Evolutionary conservation across 2,113 vertebrate species (phyloP), one percentile per base, ranked within the genome.

Genomic region (Cisticola juncidis): DNA sequence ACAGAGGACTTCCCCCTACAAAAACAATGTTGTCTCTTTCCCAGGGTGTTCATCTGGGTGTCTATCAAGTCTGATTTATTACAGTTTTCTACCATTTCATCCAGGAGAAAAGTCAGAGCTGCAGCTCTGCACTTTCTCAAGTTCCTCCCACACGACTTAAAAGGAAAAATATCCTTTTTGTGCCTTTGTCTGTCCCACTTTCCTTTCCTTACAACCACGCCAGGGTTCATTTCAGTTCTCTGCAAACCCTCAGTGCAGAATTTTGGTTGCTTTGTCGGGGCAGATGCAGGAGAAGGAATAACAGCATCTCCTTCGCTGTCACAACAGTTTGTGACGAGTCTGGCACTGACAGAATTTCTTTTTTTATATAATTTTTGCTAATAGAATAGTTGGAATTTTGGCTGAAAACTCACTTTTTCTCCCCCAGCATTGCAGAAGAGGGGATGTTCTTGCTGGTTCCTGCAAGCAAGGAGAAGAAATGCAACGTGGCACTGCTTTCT

Each of bases 1-100:
- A 95, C 87, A 94, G 90, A 94, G n/a, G 57, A 85, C 65, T 89
- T 86, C 24, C 35, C 81, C 66, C 61, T 51, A 44, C 56, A 85
- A 87, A 91, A 95, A 18, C 60, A 83, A 51, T 40, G 81, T 36
- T 95, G 54, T 68, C 44, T 87, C 61, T 95, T 77, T 58, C 69
- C 36, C 56, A 29, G 54, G 86, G 3, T 53, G 79, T 91, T 94
- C 77, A 51, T 93, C 87, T 66, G 60, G 31, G 47, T 68, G 62
- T 64, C 87, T 48, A 5, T 89, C 87, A 92, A n/a, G 48, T 72
- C 66, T 8, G 2, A n/a, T 76, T 87, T 91, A 60, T 90, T 82
- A 62, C 19, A 81, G 40, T 76, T 91, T 82, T 79, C 78, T 60
- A 48, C 65, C 48, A 45, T 68, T 88, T 91, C 65, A 64, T 56